These are phyloP conservation scores for Heliconius ethilla DNA, from an alignment of 2,888 invertebrate species.

Conservation along the genomic window DNA sequence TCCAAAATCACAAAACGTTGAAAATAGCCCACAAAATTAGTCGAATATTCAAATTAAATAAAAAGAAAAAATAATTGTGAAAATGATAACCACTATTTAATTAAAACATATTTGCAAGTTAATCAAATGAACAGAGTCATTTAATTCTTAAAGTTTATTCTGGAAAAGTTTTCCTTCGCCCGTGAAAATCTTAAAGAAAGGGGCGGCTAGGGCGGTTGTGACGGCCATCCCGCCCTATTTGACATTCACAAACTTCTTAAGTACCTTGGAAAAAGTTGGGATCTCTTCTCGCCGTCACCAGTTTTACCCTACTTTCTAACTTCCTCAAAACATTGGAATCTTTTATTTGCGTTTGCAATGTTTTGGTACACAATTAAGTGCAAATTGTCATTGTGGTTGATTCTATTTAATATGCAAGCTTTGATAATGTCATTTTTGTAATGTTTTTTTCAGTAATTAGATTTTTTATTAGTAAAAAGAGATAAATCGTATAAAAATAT, in stretches of 20 bases:
- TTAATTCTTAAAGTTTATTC: neutral
- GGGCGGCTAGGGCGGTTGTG: slow-evolving; percentile 69
- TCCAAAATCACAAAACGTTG: too few relatives aligned
- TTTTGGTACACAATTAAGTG: neutral
- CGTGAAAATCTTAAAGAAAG: slow-evolving; percentile 43
- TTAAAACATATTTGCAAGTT: neutral
- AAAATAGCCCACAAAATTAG: too few relatives aligned
- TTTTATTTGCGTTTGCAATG: slow-evolving; percentile 33
- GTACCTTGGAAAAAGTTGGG: slow-evolving; percentile 70
- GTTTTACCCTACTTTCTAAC: slow-evolving; percentile 57
- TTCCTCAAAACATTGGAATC: slow-evolving; percentile 51
- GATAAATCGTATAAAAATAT: too few relatives aligned
- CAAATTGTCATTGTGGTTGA: slow-evolving; percentile 2
- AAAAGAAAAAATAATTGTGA: too few relatives aligned
- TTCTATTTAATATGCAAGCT: neutral
- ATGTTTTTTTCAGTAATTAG: neutral
- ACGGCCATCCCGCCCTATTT: slow-evolving; percentile 75
- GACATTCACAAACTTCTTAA: slow-evolving; percentile 73
- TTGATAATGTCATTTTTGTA: neutral
- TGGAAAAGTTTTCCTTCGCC: slow-evolving; percentile 13
- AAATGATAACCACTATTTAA: neutral
- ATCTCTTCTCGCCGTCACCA: slow-evolving; percentile 69
- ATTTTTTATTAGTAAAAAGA: neutral
- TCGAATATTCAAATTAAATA: too few relatives aligned
- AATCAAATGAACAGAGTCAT: neutral